Conservation (phyloP, 53 echinoderm and acorn worm species). For the Henricia sp. region DNA sequence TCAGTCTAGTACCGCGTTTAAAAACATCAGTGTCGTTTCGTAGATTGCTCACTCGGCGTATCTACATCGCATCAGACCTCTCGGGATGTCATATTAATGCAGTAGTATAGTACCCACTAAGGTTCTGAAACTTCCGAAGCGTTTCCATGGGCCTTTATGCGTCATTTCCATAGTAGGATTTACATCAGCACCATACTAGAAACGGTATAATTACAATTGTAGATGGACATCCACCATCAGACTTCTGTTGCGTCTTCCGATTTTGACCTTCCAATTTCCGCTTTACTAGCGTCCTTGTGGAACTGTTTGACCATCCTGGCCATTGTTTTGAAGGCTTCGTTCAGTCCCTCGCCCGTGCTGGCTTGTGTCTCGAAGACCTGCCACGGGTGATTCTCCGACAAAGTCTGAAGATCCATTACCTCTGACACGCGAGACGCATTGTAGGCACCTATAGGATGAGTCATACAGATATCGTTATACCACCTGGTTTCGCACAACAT, state of each 20-base stretch:
- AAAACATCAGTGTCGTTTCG: no score
- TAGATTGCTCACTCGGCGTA: no score
- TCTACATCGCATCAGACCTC: no score
- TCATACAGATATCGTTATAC: neutral
- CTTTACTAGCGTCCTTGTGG: slow-evolving; percentile 82
- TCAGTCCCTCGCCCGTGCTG: slow-evolving; percentile 86
- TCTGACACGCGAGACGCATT: slow-evolving; percentile 79
- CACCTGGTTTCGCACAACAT: no score
- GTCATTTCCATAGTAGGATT: no score
- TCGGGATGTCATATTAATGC: no score
- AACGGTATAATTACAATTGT: no score
- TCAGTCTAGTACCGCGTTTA: no score
- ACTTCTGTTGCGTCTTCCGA: slow-evolving; percentile 49
- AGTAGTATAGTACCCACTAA: no score
- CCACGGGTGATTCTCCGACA: slow-evolving; percentile 83
- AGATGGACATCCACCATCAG: neutral
- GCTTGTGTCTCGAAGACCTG: slow-evolving; percentile 84
- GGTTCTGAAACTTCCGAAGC: no score
- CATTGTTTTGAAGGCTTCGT: slow-evolving; percentile 84
- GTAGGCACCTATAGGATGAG: slow-evolving; percentile 69
- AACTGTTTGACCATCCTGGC: slow-evolving; percentile 95
- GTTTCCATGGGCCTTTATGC: no score
- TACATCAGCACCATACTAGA: no score
- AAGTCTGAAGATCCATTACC: slow-evolving; percentile 75
- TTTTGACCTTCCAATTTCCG: slow-evolving; percentile 54